These are phyloP conservation scores for Plecturocebus donacophilus DNA, from an alignment of 2,113 vertebrate genomes.

Conservation along the genomic window DNA sequence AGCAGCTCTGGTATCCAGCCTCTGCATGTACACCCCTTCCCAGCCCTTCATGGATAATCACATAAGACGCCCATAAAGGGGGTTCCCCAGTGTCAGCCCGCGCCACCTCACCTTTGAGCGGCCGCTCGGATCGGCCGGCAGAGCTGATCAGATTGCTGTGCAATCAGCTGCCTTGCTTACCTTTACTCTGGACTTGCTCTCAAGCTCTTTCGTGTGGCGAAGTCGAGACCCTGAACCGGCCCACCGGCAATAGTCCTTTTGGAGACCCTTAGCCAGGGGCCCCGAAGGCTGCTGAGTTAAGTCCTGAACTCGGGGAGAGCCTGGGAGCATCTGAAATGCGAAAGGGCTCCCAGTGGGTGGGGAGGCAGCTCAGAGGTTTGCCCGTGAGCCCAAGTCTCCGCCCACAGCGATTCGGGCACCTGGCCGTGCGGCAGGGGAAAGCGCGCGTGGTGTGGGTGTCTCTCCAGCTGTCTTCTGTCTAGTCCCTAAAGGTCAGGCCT, in stretches of 20 bases:
- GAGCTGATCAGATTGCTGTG: too few relatives aligned
- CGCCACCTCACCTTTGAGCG: too few relatives aligned
- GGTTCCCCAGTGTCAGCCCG: too few relatives aligned
- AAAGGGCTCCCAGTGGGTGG: rapidly evolving
- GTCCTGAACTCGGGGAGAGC: neutral
- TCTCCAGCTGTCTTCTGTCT: rapidly evolving
- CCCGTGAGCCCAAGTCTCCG: rapidly evolving
- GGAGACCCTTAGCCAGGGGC: neutral
- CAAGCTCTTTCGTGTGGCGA: too few relatives aligned
- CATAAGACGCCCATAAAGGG: too few relatives aligned
- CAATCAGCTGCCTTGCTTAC: too few relatives aligned
- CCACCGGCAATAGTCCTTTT: neutral
- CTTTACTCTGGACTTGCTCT: too few relatives aligned
- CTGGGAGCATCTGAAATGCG: neutral
- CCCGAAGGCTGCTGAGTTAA: rapidly evolving
- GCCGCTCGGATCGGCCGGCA: too few relatives aligned
- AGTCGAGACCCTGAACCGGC: too few relatives aligned
- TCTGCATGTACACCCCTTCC: too few relatives aligned
- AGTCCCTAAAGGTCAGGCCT: rapidly evolving
- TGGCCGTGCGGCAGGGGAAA: rapidly evolving
- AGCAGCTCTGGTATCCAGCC: too few relatives aligned
- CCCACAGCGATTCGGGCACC: rapidly evolving
- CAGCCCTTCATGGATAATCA: too few relatives aligned
- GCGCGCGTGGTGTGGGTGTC: rapidly evolving
- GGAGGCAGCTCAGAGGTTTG: rapidly evolving